Percentiles rank a stretch among this genome's conserved stretches.
Conservation (phyloP, 2,888 invertebrate species). For the Leucophenga montana region DNA sequence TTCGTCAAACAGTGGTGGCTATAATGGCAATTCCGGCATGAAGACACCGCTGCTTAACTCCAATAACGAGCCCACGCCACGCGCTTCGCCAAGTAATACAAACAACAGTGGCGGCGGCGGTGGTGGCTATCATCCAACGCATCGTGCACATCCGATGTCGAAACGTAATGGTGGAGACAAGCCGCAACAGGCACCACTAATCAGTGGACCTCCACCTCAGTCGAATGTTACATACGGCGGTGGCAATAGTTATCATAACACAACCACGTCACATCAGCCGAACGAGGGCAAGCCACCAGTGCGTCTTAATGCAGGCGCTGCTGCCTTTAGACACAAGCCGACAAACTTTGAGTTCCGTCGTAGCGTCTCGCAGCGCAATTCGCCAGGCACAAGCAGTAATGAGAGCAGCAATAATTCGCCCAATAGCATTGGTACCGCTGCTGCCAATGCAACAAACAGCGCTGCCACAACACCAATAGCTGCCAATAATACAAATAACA, state of each 20-base stretch:
- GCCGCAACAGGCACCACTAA: slow-evolving; percentile 59
- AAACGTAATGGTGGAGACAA: slow-evolving; percentile 61
- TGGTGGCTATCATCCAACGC: slow-evolving; percentile 53
- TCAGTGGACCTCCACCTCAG: slow-evolving; percentile 62
- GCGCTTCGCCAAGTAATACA: slow-evolving; percentile 61
- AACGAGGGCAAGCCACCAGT: slow-evolving; percentile 63
- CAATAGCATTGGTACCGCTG: slow-evolving; percentile 65
- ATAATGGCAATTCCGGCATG: slow-evolving; percentile 43
- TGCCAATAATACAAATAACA: slow-evolving; percentile 41
- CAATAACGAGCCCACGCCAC: slow-evolving; percentile 64
- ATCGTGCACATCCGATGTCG: slow-evolving; percentile 59
- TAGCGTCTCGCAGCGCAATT: slow-evolving; percentile 72
- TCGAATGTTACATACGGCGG: slow-evolving; percentile 40
- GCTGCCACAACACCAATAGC: slow-evolving; percentile 40
- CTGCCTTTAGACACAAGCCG: slow-evolving; percentile 68
- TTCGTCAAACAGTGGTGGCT: slow-evolving; percentile 38
- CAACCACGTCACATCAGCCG: slow-evolving; percentile 37
- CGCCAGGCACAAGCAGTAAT: slow-evolving; percentile 71
- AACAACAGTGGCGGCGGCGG: slow-evolving; percentile 43
- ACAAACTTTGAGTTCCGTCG: slow-evolving; percentile 69
- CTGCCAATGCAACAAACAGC: slow-evolving; percentile 23
- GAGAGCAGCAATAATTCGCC: slow-evolving; percentile 73
- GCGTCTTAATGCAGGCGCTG: slow-evolving; percentile 65
- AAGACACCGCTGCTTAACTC: slow-evolving; percentile 60
- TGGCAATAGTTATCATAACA: slow-evolving; percentile 35